These are phyloP conservation scores for Eurytemora carolleeae DNA, from an alignment of 1,140 invertebrate species.

Conservation along the genomic window DNA sequence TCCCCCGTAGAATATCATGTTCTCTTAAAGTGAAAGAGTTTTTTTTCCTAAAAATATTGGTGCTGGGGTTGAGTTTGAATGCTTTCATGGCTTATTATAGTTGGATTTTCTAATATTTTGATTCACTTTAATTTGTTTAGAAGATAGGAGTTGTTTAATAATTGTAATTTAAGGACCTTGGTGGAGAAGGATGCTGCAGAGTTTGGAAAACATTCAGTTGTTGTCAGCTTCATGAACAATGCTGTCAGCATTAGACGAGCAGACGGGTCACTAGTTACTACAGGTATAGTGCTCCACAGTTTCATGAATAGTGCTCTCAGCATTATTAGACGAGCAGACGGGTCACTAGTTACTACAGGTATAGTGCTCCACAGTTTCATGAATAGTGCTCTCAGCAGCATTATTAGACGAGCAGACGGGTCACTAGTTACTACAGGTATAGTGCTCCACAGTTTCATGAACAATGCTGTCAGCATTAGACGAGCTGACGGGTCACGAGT, in stretches of 20 bases:
- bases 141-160: too few relatives aligned
- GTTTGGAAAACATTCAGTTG: conserved; percentile 52
- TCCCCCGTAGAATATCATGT: too few relatives aligned
- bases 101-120: too few relatives aligned
- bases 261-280: conserved; percentile 43
- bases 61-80: too few relatives aligned
- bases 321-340: background rate
- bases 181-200: conserved; percentile 48
- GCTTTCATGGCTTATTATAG: too few relatives aligned
- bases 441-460: conserved; percentile 49
- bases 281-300: conserved; percentile 42
- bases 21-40: too few relatives aligned
- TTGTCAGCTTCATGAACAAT: conserved; percentile 55
- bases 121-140: too few relatives aligned
- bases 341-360: background rate
- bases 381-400: conserved; percentile 40
- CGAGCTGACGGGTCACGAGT: conserved; percentile 46
- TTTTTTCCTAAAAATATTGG: too few relatives aligned
- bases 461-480: conserved; percentile 50
- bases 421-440: background rate
- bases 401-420: background rate
- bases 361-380: conserved; percentile 44
- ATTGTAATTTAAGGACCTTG: conserved; percentile 31
- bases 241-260: conserved; percentile 47
- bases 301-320: conserved; percentile 51